These are phyloP conservation scores for Mycetomoellerius zeteki DNA, from an alignment of 1,140 invertebrate species.

Conservation along the genomic window DNA sequence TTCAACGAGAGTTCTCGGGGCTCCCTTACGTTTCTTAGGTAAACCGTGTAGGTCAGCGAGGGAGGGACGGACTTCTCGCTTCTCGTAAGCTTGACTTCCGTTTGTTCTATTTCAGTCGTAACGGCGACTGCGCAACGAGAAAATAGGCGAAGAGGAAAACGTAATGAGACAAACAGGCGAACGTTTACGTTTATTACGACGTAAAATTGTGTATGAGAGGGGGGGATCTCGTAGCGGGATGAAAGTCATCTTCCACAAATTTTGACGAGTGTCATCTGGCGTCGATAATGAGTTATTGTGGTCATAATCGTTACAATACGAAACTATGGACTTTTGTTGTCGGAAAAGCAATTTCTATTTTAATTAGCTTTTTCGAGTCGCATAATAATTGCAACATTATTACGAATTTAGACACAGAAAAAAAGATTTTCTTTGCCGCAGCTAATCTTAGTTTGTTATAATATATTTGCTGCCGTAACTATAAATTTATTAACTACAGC, in stretches of 20 bases:
- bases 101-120: slow-evolving; percentile 36
- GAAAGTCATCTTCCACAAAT: slow-evolving; percentile 10
- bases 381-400: not conserved
- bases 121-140: slow-evolving; percentile 46
- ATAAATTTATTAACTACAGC: too few species aligned
- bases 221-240: not conserved
- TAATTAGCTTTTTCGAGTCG: not conserved
- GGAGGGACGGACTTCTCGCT: too few species aligned
- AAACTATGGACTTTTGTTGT: not conserved
- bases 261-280: not conserved
- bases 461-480: too few species aligned
- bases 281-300: slow-evolving; percentile 29
- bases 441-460: too few species aligned
- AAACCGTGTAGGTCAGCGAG: slow-evolving; percentile 1
- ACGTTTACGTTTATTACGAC: slow-evolving; percentile 52
- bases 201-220: slow-evolving; percentile 29
- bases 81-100: slow-evolving; percentile 39
- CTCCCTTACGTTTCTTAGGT: slow-evolving; percentile 40
- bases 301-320: not conserved
- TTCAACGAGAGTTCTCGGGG: slow-evolving; percentile 40
- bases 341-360: not conserved
- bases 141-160: slow-evolving; percentile 46
- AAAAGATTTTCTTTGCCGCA: too few species aligned
- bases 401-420: too few species aligned
- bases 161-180: slow-evolving; percentile 17